These are phyloP conservation scores for Stegana nigrithorax DNA, from an alignment of 2,888 invertebrate genomes.

Conservation along the genomic window DNA sequence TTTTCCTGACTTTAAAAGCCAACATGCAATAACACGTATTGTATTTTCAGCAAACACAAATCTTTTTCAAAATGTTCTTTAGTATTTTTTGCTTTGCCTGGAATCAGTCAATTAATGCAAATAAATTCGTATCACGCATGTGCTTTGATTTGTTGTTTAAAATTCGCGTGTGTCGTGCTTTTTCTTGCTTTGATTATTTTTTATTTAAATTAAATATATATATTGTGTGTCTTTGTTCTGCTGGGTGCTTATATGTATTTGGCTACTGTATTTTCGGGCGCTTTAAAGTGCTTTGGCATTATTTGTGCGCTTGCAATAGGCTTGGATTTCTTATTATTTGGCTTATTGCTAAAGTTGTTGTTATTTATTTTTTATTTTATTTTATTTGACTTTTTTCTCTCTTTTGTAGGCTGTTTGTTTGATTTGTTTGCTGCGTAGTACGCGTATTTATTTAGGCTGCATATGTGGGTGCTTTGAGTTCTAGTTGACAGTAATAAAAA, in stretches of 20 bases:
- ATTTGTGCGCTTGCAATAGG: constrained; percentile 1
- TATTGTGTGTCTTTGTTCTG: not conserved
- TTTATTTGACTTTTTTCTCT: too few species aligned
- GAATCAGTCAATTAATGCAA: not conserved
- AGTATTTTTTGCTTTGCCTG: too few species aligned
- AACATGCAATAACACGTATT: too few species aligned
- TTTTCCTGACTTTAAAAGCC: not conserved
- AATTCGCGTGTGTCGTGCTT: not conserved
- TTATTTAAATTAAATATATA: constrained; percentile 3
- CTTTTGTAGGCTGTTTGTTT: too few species aligned
- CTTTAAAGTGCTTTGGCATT: constrained; percentile 7
- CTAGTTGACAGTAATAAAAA: too few species aligned
- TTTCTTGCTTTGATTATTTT: not conserved
- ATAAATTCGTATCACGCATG: constrained; percentile 12
- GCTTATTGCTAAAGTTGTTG: too few species aligned
- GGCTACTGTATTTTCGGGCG: constrained; percentile 10
- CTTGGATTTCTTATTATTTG: not conserved
- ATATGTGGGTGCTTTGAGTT: not conserved
- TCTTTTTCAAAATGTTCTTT: too few species aligned
- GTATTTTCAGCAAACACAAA: too few species aligned
- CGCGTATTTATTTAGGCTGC: not conserved
- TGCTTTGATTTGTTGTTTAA: not conserved
- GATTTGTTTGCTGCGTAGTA: not conserved
- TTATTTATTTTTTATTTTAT: not conserved
- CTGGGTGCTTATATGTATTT: not conserved